Conservation (phyloP, 2,113 vertebrate species). For the Cryptotis parvus region DNA sequence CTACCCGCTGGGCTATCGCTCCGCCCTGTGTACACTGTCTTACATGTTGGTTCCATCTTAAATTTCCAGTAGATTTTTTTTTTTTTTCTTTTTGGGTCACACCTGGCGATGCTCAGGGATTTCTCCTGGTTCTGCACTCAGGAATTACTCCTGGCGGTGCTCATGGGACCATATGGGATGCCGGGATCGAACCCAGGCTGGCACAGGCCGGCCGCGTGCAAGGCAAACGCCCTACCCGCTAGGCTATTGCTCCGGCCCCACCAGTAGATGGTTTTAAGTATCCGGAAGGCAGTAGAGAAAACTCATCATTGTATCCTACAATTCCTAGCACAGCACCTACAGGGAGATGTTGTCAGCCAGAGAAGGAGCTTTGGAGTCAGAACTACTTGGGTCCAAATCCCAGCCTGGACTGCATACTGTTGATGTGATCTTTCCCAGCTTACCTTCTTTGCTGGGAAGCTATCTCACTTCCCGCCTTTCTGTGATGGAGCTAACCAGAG, state of each 20-base stretch:
- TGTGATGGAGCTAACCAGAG: background rate
- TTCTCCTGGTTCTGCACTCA: too few relatives aligned
- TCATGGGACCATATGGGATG: too few relatives aligned
- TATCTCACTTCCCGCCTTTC: background rate
- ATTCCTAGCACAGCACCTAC: fast-evolving
- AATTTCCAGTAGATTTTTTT: too few relatives aligned
- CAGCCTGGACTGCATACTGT: background rate
- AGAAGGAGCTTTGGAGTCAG: background rate
- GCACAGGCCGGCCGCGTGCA: too few relatives aligned
- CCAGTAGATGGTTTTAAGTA: background rate
- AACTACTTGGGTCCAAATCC: background rate
- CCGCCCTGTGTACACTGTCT: background rate
- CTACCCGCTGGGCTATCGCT: too few relatives aligned
- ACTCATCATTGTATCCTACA: background rate
- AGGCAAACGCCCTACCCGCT: too few relatives aligned
- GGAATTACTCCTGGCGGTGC: too few relatives aligned
- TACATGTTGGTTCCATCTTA: background rate
- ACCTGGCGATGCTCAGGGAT: too few relatives aligned
- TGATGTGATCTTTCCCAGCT: background rate
- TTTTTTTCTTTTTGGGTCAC: too few relatives aligned
- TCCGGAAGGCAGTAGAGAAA: background rate
- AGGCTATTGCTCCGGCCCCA: too few relatives aligned
- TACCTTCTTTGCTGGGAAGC: background rate
- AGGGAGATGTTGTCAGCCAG: background rate
- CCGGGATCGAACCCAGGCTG: too few relatives aligned